Base-by-base conservation (phyloP, 1,140 invertebrate species). In the Acromyrmex echinatior region DNA sequence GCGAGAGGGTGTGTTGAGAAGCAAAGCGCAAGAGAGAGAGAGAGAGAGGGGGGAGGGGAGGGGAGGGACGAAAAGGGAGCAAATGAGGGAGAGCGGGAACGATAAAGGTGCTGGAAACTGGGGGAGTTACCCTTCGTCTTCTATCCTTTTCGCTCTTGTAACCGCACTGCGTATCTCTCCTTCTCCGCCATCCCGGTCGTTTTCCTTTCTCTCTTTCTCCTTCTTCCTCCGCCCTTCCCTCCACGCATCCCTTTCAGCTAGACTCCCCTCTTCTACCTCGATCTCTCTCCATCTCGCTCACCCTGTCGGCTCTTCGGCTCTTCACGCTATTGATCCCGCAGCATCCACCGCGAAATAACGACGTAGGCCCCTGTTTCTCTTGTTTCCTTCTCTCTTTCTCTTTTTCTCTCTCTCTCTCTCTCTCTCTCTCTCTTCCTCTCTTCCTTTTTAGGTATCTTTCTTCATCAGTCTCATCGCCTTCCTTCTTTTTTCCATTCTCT, bases 321-420 rank as follows among this genome's bases (percentile, higher is more conserved):
- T 95, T 94, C 87, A 93, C 93, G 94, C 94, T 95, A 95, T 95
- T 95, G 95, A 95, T 95, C 95, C 94, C 95, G 90, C 95, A 95
- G 95, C 95, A 95, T 95, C 95, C 94, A 95, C 95, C 94, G 94
- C 94, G 94, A 95, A 95, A 95, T 95, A 95, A 95, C 95, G 94
- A 94, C 94, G 94, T 93, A 93, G 93, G 92, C 92, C 91, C 91
- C 90, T 91, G 90, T 60, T 58, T 70, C 87, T 87, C 82, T 91
- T 76, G 80, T 87, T 88, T 86, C 79, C 70, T 12, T 0, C 39
- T 45, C 9, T 77, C 60, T 31, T 49, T n/a, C 21, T 78, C 21
- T 70, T n/a, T 39, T 18, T 78, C 6, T 68, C 28, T 74, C 3
- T 45, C 62, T 53, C 14, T 58, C 10, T 18, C 31, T 35, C 28